Percentiles rank a stretch among this genome's conserved stretches.
phyloP scores from a whole-genome alignment of 2,797 vertebrate genomes.

The Sebastes steindachneri region DNA sequence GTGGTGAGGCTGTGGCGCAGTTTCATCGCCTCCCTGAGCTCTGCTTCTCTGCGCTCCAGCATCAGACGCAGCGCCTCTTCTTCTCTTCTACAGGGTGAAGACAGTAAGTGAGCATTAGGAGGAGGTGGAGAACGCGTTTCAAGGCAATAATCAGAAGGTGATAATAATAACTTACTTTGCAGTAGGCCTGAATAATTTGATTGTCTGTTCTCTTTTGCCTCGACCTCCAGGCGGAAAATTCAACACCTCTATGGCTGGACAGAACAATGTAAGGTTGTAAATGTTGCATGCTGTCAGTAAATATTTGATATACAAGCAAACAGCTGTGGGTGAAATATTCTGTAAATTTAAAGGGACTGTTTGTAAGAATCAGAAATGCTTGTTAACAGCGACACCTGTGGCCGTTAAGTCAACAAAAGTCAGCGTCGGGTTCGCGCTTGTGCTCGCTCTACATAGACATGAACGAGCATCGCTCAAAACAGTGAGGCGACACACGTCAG shows the following conservation, averaged over 20 bases:
- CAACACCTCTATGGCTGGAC: constrained; percentile 78
- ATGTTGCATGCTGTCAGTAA: background rate
- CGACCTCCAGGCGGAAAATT: constrained; percentile 60
- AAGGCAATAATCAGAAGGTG: background rate
- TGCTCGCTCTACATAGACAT: no score
- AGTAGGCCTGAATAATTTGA: constrained; percentile 34
- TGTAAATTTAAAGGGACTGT: background rate
- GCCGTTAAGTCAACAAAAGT: no score
- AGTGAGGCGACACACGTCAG: no score
- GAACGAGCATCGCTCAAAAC: no score
- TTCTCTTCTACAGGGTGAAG: constrained; percentile 63
- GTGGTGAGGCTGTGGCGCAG: constrained; percentile 79
- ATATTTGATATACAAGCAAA: background rate
- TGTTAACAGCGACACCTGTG: no score
- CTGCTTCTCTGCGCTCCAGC: constrained; percentile 81
- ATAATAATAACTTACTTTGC: constrained; percentile 41
- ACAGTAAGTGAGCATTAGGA: background rate
- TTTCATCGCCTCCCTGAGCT: constrained; percentile 80
- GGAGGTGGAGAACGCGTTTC: background rate
- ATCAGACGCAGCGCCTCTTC: constrained; percentile 72
- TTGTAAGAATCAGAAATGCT: no score
- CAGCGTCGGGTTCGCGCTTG: no score
- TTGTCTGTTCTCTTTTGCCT: constrained; percentile 43
- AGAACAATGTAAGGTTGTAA: background rate
- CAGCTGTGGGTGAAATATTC: background rate